Evolutionary conservation across 2,113 vertebrate species (phyloP), one percentile per base, ranked within the genome.

Genomic region (Notothenia rossii): DNA sequence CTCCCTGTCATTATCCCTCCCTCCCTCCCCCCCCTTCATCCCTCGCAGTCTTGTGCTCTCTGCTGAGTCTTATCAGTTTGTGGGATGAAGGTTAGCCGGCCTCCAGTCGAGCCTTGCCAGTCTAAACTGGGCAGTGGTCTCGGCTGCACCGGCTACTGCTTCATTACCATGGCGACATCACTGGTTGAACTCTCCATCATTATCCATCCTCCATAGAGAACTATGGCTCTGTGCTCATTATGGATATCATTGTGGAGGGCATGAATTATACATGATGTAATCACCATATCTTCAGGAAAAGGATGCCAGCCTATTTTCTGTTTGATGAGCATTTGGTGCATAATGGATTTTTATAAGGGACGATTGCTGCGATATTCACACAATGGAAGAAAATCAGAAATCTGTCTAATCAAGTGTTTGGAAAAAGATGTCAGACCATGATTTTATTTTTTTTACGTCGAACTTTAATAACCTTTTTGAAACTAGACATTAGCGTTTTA

Each of bases 241-340:
- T 88, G 77, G 60, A 83, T 81, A 81, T 88, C 79, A 85, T 79
- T 84, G 75, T 77, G 73, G 29, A 51, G 80, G 70, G 55, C 88
- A 90, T 89, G 72, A 86, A 90, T 91, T 92, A 91, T 87, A 85
- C 83, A 91, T 90, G 83, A 87, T 88, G 88, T 82, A 85, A 93
- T 94, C 86, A 91, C 77, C 88, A 88, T 86, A 77, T 86, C 77
- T 83, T 64, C 12, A n/a, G 60, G 75, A 72, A 20, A 66, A 72
- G 60, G 79, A 90, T 76, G 67, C 68, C 14, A 25, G 46, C 54
- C 68, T 65, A 59, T 83, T 86, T 54, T 7, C 51, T 10, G 3
- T 88, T 84, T 88, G 76, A 90, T 90, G 74, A 89, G 74, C 22
- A 14, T 81, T 71, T 72, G 3, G 5, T 56, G 67, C 75, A 86